These are phyloP conservation scores for Paramormyrops kingsleyae DNA, from an alignment of 2,113 vertebrate genomes.

Conservation along the genomic window DNA sequence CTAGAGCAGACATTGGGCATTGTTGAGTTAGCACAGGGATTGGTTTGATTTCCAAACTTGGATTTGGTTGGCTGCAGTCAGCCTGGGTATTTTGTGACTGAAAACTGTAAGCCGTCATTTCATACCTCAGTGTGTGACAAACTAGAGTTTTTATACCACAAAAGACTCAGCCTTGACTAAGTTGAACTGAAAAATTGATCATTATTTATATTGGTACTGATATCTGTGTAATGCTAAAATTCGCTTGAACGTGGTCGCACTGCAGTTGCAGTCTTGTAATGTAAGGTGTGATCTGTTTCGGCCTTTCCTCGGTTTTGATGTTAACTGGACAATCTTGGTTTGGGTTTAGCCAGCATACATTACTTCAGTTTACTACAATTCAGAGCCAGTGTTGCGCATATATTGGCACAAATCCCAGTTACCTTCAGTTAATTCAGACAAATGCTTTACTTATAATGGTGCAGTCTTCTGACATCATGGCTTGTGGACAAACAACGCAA, in stretches of 20 bases:
- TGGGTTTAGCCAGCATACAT: neutral
- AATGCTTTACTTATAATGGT: neutral
- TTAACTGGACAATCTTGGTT: conserved; percentile 11
- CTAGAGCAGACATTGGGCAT: neutral
- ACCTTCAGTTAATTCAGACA: neutral
- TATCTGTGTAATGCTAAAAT: neutral
- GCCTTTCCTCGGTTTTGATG: conserved; percentile 7
- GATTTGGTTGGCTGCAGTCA: neutral
- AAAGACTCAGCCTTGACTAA: neutral
- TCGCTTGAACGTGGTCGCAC: neutral
- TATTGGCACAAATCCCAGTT: neutral
- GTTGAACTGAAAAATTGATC: neutral
- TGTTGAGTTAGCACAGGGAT: neutral
- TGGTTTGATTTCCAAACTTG: neutral
- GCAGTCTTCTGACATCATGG: neutral
- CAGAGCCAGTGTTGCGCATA: neutral
- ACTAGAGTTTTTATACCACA: neutral
- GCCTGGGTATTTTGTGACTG: neutral
- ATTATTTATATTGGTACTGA: neutral
- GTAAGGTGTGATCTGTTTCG: conserved; percentile 4
- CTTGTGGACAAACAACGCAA: neutral
- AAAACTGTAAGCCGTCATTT: neutral
- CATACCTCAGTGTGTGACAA: neutral
- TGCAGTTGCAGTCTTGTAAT: conserved; percentile 14
- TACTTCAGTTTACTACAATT: neutral